Evolutionary conservation across 2,888 invertebrate genomes (phyloP).

Genomic region (Melinaea menophilus): DNA sequence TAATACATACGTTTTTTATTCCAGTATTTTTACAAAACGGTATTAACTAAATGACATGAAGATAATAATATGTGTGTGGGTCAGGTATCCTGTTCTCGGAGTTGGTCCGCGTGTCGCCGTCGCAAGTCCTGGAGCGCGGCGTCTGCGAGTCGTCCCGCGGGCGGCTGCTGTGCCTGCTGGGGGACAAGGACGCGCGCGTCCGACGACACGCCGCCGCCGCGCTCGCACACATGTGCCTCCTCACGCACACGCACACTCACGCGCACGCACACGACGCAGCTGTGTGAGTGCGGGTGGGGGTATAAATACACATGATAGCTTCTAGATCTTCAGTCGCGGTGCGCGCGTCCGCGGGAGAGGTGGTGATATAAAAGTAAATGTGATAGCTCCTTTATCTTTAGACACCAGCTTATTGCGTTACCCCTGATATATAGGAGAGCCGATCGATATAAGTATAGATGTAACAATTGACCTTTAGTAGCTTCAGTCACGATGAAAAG

Average conservation of each 20-base stretch:
- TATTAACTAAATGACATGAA: too few species aligned
- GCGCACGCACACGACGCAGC: too few species aligned
- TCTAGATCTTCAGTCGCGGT: too few species aligned
- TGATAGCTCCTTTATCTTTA: too few species aligned
- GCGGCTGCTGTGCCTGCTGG: slow-evolving; percentile 75
- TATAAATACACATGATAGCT: not conserved
- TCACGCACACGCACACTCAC: slow-evolving; percentile 19
- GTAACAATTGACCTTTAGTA: too few species aligned
- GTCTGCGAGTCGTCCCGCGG: slow-evolving; percentile 44
- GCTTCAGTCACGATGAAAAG: too few species aligned
- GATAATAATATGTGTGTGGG: too few species aligned
- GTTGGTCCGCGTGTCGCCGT: slow-evolving; percentile 47
- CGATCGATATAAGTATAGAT: too few species aligned
- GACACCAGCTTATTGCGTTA: too few species aligned
- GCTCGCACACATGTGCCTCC: slow-evolving; percentile 66
- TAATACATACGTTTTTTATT: too few species aligned
- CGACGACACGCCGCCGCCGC: slow-evolving; percentile 78
- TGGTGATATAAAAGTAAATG: not conserved
- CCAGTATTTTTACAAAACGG: too few species aligned
- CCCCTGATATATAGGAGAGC: too few species aligned
- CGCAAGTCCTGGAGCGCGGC: slow-evolving; percentile 56
- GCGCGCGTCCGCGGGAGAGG: not conserved
- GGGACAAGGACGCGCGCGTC: slow-evolving; percentile 75
- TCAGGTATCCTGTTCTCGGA: slow-evolving; percentile 62
- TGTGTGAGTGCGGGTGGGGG: not conserved